phyloP scores from a whole-genome alignment of 2,113 vertebrate genomes.

The Tupaia tana region DNA sequence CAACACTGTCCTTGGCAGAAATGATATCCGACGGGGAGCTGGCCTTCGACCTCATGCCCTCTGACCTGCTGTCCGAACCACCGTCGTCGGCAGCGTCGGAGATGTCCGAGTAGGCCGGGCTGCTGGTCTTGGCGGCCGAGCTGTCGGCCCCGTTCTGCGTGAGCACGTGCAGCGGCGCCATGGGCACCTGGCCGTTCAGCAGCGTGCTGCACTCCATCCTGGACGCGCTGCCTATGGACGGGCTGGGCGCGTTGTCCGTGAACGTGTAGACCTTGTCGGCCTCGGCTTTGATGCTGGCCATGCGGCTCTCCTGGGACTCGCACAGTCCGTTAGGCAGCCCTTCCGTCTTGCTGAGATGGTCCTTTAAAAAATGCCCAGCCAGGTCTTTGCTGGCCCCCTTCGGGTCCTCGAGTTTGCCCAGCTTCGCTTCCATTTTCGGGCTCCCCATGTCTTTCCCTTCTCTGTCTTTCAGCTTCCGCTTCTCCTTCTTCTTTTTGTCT shows the following conservation, averaged over 20 bases:
- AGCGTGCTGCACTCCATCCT: slow-evolving; percentile 92
- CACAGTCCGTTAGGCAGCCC: slow-evolving; percentile 91
- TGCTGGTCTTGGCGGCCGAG: slow-evolving; percentile 93
- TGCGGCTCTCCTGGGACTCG: slow-evolving; percentile 96
- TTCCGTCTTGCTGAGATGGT: slow-evolving; percentile 96
- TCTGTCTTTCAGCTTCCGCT: slow-evolving; percentile 96
- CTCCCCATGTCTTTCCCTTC: slow-evolving; percentile 92
- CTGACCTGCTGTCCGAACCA: slow-evolving; percentile 94
- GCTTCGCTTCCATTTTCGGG: slow-evolving; percentile 91
- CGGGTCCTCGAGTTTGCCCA: slow-evolving; percentile 92
- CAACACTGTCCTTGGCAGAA: slow-evolving; percentile 89
- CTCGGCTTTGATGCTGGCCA: slow-evolving; percentile 99
- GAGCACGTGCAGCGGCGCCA: slow-evolving; percentile 88
- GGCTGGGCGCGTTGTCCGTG: slow-evolving; percentile 98
- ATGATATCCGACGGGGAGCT: slow-evolving; percentile 91
- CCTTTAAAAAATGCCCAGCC: slow-evolving; percentile 96
- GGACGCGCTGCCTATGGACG: slow-evolving; percentile 96
- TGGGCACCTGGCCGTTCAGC: slow-evolving; percentile 89
- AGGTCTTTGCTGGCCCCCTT: slow-evolving; percentile 93
- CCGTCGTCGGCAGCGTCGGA: slow-evolving; percentile 97
- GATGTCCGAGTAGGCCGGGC: slow-evolving; percentile 98
- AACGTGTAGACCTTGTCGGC: slow-evolving; percentile 99
- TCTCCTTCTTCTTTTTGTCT: slow-evolving; percentile 98
- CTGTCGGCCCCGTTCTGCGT: slow-evolving; percentile 89
- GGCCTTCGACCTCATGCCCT: slow-evolving; percentile 93